Base-by-base conservation (phyloP, 2,797 vertebrate species). In the Cercopithecus neglectus region DNA sequence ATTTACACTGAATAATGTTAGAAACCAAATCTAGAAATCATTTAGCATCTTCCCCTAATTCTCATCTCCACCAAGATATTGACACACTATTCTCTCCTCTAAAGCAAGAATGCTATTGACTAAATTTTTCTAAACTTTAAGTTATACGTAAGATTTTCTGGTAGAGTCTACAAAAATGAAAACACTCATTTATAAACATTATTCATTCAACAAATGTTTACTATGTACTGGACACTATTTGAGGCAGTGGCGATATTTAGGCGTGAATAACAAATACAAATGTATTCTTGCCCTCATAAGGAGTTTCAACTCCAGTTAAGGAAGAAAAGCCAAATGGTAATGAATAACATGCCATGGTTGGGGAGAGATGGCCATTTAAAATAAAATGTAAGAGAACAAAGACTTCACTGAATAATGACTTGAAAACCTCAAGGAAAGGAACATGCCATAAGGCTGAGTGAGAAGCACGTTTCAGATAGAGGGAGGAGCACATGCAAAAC, bases 121-220 rank as follows among this genome's bases (percentile, higher is more conserved):
- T 82, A 90, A 80, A 53, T 67, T 83, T 95, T 96, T 78, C 83
- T 64, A 39, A 83, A 93, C 53, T 90, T 91, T 78, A 84, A 96
- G 17, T 67, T 88, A 24, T 16, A 93, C 28, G 1, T 72, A 87
- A 91, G 55, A 89, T 64, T 95, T 82, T 91, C 26, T 67, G 59
- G 26, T 85, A 94, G 12, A 87, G 39, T 48, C 22, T 90, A 94
- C 41, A 95, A 94, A 93, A 96, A 87, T n/a, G 6, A 81, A 67
- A 90, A 95, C 5, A 86, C 57, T 87, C 64, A 96, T 44, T 93
- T 75, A 92, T 75, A 19, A 97, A 91, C n/a, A 76, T 78, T 84
- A 91, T 44, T 95, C 41, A 90, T 55, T 93, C 55, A 95, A 95
- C 26, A 91, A 76, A 78, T 92, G 85, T 82, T 93, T 92, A 95